These are phyloP conservation scores for Cyclargus thomasi DNA, from an alignment of 1,140 invertebrate genomes.

Conservation along the genomic window DNA sequence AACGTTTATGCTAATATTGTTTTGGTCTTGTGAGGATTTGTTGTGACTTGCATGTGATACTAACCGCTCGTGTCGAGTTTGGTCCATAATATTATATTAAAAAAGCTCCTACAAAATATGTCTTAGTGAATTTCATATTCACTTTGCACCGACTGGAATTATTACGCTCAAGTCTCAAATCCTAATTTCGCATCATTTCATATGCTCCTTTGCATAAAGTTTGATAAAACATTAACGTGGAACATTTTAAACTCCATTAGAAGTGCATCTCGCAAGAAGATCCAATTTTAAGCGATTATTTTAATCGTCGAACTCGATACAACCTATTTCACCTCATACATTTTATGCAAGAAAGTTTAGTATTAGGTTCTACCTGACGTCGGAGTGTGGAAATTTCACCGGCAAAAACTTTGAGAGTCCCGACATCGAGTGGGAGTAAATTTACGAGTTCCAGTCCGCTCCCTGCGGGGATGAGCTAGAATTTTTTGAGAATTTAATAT, in stretches of 20 bases:
- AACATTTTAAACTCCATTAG: neutral
- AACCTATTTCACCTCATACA: constrained; percentile 17
- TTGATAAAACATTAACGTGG: neutral
- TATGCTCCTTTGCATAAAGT: neutral
- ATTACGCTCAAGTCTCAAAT: neutral
- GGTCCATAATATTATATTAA: neutral
- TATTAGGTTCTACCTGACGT: constrained; percentile 31
- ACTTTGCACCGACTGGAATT: neutral
- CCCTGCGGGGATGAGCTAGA: constrained; percentile 36
- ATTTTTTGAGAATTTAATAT: constrained; percentile 40
- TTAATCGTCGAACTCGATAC: constrained; percentile 4
- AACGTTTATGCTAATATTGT: constrained; percentile 9
- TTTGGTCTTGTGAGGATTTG: neutral
- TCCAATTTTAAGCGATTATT: constrained; percentile 9
- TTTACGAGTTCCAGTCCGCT: constrained; percentile 35
- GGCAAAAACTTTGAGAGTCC: constrained; percentile 34
- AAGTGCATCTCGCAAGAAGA: neutral
- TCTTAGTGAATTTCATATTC: neutral
- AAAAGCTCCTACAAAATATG: neutral
- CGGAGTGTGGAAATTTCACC: constrained; percentile 26
- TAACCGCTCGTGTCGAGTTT: neutral
- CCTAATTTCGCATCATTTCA: neutral
- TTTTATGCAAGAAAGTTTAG: constrained; percentile 27
- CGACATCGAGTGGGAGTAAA: constrained; percentile 36
- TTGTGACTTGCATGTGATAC: neutral